These are phyloP conservation scores for Silurus asotus DNA, from an alignment of 2,113 vertebrate species.

Conservation along the genomic window DNA sequence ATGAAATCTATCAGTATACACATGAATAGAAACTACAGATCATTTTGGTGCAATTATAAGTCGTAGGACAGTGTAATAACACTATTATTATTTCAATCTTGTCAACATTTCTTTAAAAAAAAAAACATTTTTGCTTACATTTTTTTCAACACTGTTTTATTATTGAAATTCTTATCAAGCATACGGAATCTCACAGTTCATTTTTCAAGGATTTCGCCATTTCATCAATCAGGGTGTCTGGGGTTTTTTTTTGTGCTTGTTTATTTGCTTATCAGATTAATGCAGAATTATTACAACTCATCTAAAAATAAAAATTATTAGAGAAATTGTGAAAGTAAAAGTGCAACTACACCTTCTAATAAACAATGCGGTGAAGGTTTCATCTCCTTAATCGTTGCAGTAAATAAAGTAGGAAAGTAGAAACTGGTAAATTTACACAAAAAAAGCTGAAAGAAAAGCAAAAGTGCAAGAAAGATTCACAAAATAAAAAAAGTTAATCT, in stretches of 20 bases:
- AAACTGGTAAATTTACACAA: neutral
- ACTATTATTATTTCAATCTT: neutral
- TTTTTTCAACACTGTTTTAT: neutral
- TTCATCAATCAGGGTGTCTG: constrained; percentile 60
- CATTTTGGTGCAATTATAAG: neutral
- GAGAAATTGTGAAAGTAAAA: neutral
- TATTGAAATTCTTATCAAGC: neutral
- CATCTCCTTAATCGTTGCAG: neutral
- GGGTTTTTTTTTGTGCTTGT: neutral
- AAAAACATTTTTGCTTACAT: no score
- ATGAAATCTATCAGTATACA: neutral
- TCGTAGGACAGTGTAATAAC: neutral
- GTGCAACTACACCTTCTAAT: neutral
- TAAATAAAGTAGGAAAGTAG: neutral
- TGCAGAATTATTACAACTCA: neutral
- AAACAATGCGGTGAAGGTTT: neutral
- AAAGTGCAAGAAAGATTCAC: neutral
- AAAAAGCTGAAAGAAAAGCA: neutral
- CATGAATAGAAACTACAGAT: neutral
- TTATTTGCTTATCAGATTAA: constrained; percentile 20
- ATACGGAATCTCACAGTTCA: constrained; percentile 50
- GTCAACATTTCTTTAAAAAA: no score
- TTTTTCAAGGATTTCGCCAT: constrained; percentile 60
- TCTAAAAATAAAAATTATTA: neutral
- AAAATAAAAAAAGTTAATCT: neutral